Conservation (phyloP, 2,888 invertebrate genomes). For the Drosophila tanythrix region DNA sequence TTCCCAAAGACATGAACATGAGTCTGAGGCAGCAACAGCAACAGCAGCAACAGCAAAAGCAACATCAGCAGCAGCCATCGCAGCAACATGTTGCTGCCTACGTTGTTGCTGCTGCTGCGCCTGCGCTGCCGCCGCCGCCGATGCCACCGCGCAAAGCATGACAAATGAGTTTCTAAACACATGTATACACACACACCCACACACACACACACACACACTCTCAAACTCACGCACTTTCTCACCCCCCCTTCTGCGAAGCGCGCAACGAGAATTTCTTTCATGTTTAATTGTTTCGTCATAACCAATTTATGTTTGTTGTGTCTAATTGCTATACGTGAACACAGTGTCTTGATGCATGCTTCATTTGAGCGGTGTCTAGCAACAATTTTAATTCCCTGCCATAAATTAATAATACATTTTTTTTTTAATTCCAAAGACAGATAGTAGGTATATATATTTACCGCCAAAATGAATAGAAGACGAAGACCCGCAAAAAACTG, state of each 20-base stretch:
- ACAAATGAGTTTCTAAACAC: constrained; percentile 83
- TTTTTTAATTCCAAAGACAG: too few species aligned
- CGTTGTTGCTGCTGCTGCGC: constrained; percentile 60
- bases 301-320: constrained; percentile 14
- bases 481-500: too few species aligned
- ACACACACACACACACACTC: neutral
- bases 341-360: too few species aligned
- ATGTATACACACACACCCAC: constrained; percentile 11
- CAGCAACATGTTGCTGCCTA: constrained; percentile 38
- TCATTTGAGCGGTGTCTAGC: too few species aligned
- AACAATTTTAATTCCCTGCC: too few species aligned
- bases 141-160: constrained; percentile 85
- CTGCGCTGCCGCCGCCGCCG: constrained; percentile 82
- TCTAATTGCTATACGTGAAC: constrained; percentile 3
- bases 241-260: constrained; percentile 12
- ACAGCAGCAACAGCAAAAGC: constrained; percentile 19
- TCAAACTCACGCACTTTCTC: constrained; percentile 25
- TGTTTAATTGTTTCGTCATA: constrained; percentile 3
- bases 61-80: constrained; percentile 8
- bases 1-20: constrained; percentile 85
- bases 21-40: constrained; percentile 62
- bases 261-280: constrained; percentile 15
- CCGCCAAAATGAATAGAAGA: too few species aligned
- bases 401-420: too few species aligned
- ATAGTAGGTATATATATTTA: too few species aligned